phyloP scores from a whole-genome alignment of 2,888 invertebrate genomes.

The Horisme vitalbata region DNA sequence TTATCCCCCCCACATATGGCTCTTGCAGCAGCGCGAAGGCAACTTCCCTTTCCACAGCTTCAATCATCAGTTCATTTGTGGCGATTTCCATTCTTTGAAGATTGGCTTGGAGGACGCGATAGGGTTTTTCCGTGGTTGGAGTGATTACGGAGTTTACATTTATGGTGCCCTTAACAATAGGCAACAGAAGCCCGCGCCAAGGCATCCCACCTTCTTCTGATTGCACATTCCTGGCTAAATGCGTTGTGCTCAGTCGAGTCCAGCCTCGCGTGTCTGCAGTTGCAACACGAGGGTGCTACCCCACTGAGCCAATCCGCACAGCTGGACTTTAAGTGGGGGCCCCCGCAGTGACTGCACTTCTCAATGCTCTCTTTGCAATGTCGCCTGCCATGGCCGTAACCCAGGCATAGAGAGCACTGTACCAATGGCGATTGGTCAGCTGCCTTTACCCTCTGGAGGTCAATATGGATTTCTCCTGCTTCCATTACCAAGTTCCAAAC shows the following conservation, averaged over 20 bases:
- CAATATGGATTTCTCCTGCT: no score
- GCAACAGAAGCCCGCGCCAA: no score
- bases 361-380: neutral
- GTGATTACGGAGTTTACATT: no score
- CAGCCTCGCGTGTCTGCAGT: neutral
- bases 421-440: neutral
- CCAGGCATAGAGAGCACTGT: conserved; percentile 4
- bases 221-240: no score
- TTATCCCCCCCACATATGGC: neutral
- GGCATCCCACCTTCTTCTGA: no score
- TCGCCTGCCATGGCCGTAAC: conserved; percentile 10
- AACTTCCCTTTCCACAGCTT: neutral
- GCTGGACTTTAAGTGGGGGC: conserved; percentile 2
- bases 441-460: no score
- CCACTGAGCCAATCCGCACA: conserved; percentile 3
- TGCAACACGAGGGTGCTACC: neutral
- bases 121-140: no score
- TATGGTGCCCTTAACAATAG: no score
- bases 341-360: neutral
- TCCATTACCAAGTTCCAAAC: neutral
- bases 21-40: conserved; percentile 10
- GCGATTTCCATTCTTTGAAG: neutral
- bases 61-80: neutral
- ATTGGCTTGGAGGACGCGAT: no score
- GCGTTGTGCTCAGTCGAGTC: no score